phyloP scores from a whole-genome alignment of 2,888 invertebrate genomes.

The Eustalomyia histrio region DNA sequence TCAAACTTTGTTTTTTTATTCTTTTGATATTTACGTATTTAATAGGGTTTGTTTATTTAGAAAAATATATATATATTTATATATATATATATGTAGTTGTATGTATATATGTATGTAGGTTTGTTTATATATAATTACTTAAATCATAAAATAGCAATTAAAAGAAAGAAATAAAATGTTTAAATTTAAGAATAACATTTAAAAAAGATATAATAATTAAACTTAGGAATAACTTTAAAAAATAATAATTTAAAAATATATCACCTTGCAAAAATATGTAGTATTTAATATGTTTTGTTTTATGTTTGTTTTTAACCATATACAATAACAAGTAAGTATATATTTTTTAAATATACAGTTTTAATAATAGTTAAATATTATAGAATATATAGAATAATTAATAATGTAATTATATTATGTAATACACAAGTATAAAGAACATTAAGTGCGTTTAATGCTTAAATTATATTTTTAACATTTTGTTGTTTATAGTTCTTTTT shows the following conservation, averaged over 20 bases:
- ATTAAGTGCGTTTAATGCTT: conserved; percentile 65
- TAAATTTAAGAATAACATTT: no score
- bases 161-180: neutral
- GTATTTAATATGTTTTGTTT: conserved; percentile 48
- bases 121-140: conserved; percentile 3
- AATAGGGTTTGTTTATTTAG: conserved; percentile 58
- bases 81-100: conserved; percentile 45
- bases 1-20: conserved; percentile 27
- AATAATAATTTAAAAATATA: conserved; percentile 61
- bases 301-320: conserved; percentile 2
- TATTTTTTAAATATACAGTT: conserved; percentile 40
- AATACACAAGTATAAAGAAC: conserved; percentile 35
- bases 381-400: conserved; percentile 46
- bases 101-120: conserved; percentile 44
- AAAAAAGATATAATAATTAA: conserved; percentile 31
- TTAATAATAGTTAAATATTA: conserved; percentile 44
- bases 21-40: conserved; percentile 50
- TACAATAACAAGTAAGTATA: conserved; percentile 43
- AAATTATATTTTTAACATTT: conserved; percentile 15
- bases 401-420: conserved; percentile 52
- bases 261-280: conserved; percentile 62
- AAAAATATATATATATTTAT: conserved; percentile 48
- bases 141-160: neutral
- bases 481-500: conserved; percentile 1
- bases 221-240: conserved; percentile 41